Evolutionary conservation across 2,113 vertebrate genomes (phyloP).

Genomic region (Lycaon pictus): DNA sequence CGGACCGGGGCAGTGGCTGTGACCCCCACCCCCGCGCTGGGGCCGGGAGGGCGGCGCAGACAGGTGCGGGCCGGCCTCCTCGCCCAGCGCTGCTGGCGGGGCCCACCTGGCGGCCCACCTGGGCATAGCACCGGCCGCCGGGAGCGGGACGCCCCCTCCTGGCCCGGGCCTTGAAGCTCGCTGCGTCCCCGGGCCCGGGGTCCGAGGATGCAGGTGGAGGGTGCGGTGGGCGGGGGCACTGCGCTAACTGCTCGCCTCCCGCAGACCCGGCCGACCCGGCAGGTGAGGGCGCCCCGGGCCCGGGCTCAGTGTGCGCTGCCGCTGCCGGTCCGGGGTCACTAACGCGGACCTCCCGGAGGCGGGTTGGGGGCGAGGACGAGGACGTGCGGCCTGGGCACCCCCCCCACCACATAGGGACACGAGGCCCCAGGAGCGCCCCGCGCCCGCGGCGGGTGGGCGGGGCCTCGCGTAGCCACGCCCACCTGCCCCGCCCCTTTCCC

Average conservation of each 20-base stretch:
- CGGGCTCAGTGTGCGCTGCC: background rate
- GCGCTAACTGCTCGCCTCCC: too few relatives aligned
- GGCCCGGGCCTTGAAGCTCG: background rate
- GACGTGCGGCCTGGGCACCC: rapidly evolving
- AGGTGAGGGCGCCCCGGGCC: background rate
- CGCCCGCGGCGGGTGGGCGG: background rate
- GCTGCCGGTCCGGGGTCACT: background rate
- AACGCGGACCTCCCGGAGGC: background rate
- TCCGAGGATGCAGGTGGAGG: too few relatives aligned
- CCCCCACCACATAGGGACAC: background rate
- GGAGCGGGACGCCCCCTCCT: slow-evolving; percentile 16
- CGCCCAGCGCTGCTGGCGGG: too few relatives aligned
- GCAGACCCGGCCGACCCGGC: too few relatives aligned
- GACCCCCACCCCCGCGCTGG: background rate
- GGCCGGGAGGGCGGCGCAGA: background rate
- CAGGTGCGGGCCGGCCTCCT: background rate
- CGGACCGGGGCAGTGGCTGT: background rate
- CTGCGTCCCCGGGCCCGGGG: rapidly evolving
- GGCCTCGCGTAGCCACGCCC: rapidly evolving
- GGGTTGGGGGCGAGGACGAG: background rate
- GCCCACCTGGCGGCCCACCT: slow-evolving; percentile 47
- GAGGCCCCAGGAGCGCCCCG: too few relatives aligned
- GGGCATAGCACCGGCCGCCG: background rate
- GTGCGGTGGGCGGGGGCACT: too few relatives aligned
- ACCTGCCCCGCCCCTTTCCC: background rate